Conservation (phyloP, 2,888 invertebrate genomes). For the Caenorhabditis virilis region DNA sequence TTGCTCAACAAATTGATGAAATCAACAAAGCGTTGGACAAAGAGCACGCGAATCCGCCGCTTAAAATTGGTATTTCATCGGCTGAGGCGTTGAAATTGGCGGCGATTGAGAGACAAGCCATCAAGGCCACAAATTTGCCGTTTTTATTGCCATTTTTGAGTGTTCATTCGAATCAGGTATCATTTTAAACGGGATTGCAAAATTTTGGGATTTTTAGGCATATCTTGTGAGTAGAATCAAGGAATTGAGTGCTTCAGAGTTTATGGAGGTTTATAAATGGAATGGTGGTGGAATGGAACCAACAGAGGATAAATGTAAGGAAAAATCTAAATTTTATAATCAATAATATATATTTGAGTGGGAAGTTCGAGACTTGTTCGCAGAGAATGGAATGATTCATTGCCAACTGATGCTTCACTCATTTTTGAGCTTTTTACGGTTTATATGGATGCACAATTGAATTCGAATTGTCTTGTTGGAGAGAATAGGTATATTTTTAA, state of each 20-base stretch:
- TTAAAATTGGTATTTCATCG: slow-evolving; percentile 43
- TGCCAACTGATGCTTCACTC: slow-evolving; percentile 49
- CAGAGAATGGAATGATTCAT: slow-evolving; percentile 41
- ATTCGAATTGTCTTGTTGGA: slow-evolving; percentile 46
- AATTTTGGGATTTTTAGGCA: slow-evolving; percentile 8
- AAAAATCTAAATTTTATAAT: slow-evolving; percentile 2
- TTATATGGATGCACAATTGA: slow-evolving; percentile 51
- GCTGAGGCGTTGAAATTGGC: slow-evolving; percentile 45
- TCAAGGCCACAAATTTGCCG: slow-evolving; percentile 43
- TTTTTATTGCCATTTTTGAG: slow-evolving; percentile 45
- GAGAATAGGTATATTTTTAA: slow-evolving; percentile 23
- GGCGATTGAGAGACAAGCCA: slow-evolving; percentile 22
- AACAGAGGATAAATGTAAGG: slow-evolving; percentile 20
- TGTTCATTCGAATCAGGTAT: slow-evolving; percentile 42
- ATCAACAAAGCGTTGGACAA: slow-evolving; percentile 43
- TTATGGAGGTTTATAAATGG: slow-evolving; percentile 49
- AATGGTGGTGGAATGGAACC: slow-evolving; percentile 49
- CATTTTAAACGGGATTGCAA: neutral
- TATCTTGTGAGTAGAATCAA: slow-evolving; percentile 42
- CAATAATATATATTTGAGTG: no score
- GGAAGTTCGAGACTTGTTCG: slow-evolving; percentile 20
- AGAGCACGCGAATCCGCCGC: slow-evolving; percentile 41
- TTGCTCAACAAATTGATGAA: slow-evolving; percentile 37
- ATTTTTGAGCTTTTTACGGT: slow-evolving; percentile 45
- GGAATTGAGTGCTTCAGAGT: slow-evolving; percentile 36